A percentile compares a stretch with the other conserved stretches of the same genome.
phyloP scores from a whole-genome alignment of 2,888 invertebrate genomes.

The Synanthedon andrenaeformis region DNA sequence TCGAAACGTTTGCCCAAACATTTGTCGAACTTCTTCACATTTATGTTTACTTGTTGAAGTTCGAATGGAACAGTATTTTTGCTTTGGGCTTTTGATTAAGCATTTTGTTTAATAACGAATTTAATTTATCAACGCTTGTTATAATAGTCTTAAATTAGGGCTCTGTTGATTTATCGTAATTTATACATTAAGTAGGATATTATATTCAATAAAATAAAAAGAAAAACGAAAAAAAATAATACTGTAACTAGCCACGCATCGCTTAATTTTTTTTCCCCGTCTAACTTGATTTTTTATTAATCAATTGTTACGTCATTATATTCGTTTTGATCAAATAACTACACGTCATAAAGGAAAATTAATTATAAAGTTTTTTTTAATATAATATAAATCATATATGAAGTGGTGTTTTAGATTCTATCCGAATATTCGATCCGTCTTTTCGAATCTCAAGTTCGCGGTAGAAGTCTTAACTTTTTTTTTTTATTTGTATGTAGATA shows the following conservation, averaged over 20 bases:
- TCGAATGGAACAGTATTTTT: not conserved
- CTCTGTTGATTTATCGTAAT: not conserved
- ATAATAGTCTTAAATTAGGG: conserved; percentile 16
- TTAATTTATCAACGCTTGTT: conserved; percentile 28
- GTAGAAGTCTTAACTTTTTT: too few relatives aligned
- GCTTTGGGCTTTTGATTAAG: conserved; percentile 21
- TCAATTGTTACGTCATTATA: not conserved
- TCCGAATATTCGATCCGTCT: too few relatives aligned
- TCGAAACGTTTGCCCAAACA: too few relatives aligned
- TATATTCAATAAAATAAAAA: not conserved
- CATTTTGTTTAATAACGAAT: conserved; percentile 24
- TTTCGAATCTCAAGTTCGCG: too few relatives aligned
- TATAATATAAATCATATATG: too few relatives aligned
- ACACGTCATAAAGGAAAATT: too few relatives aligned
- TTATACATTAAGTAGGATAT: not conserved
- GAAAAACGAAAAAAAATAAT: not conserved
- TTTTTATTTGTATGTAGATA: too few relatives aligned
- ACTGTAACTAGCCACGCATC: not conserved
- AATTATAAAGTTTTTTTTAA: too few relatives aligned
- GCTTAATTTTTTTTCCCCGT: not conserved
- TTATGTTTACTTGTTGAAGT: too few relatives aligned
- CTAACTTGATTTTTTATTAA: not conserved
- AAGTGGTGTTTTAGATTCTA: too few relatives aligned
- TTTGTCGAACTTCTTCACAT: too few relatives aligned
- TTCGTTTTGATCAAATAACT: too few relatives aligned